A percentile compares a stretch with the other conserved stretches of the same genome.
These are phyloP conservation scores for Caenorhabditis drosophilae DNA, from an alignment of 2,888 invertebrate genomes.

Conservation along the genomic window DNA sequence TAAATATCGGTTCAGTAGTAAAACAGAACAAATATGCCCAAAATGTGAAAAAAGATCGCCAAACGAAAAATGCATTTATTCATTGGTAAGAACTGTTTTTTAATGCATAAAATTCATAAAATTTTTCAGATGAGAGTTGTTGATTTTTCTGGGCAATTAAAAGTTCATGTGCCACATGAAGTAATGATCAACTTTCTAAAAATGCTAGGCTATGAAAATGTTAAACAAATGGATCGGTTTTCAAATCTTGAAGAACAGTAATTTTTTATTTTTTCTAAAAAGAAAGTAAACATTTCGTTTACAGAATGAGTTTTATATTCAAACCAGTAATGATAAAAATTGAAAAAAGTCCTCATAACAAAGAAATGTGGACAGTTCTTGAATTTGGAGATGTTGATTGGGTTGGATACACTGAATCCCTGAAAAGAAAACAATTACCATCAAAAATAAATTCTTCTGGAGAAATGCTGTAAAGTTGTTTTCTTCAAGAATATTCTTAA, in stretches of 20 bases:
- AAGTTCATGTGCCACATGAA: conserved; percentile 16
- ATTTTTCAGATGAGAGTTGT: conserved; percentile 20
- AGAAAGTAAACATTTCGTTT: not conserved
- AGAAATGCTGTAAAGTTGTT: no score
- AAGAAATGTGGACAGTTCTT: conserved; percentile 19
- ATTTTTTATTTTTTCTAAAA: not conserved
- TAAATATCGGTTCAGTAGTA: conserved; percentile 2
- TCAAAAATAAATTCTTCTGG: no score
- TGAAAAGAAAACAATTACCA: not conserved
- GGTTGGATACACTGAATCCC: not conserved
- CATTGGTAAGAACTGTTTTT: conserved; percentile 3
- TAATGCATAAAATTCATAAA: not conserved
- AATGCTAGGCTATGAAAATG: conserved; percentile 14
- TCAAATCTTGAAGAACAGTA: conserved; percentile 22
- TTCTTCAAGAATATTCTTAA: no score
- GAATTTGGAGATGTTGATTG: conserved; percentile 14
- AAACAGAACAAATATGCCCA: conserved; percentile 1
- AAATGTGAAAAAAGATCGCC: not conserved
- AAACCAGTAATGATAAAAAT: conserved; percentile 20
- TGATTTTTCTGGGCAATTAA: conserved; percentile 25
- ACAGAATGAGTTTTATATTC: conserved; percentile 17
- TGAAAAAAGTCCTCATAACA: conserved; percentile 1
- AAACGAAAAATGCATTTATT: conserved; percentile 2
- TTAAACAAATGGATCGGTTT: conserved; percentile 14
- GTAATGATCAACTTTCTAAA: conserved; percentile 13